Evolutionary conservation across 2,797 vertebrate species (phyloP), one percentile per base, ranked within the genome.

Genomic region (Euthynnus affinis): DNA sequence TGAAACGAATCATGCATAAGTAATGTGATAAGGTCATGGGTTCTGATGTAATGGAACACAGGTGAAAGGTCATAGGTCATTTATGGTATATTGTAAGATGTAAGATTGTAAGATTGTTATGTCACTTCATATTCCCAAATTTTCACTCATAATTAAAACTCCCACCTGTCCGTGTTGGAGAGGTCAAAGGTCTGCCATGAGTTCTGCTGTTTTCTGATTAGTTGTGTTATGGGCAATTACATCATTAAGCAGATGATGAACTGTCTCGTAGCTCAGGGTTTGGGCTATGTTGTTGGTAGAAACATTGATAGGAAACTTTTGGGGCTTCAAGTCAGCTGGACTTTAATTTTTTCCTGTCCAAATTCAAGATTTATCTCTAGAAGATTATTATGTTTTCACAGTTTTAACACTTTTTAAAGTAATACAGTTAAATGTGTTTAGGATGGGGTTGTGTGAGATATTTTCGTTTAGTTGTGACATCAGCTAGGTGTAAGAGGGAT

Each of bases 1-100:
- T 72, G 55, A 80, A 49, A 13, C 12, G 27, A 80, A 52, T 71
- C 27, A 70, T 87, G 76, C 69, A 81, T 83, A 42, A 29, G 29
- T 53, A 73, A 78, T 78, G 34, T 46, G 73, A 58, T 58, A 27
- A 71, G 78, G 59, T 87, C 74, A 13, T n/a, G 17, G 34, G 8
- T 14, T 66, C 18, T 80, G 58, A 78, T 68, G 70, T 12, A 72
- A 55, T 22, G 22, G 48, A 48, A 59, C 37, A 70, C 4, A 4
- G 75, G 58, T 70, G 55, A 71, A 48, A 59, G 44, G 66, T 76
- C 1, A 3, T 15, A 44, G 74, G 71, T 75, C 42, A 61, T 66
- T 57, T 55, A 52, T 58, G 65, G 20, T 62, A 44, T 72, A 51
- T 56, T 71, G 69, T 74, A 76, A 65, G 34, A n/a, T n/a, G n/a